Percentiles rank a stretch among this genome's conserved stretches.
phyloP scores from a whole-genome alignment of 2,888 invertebrate species.

The Gymnoscelis rufifasciata region DNA sequence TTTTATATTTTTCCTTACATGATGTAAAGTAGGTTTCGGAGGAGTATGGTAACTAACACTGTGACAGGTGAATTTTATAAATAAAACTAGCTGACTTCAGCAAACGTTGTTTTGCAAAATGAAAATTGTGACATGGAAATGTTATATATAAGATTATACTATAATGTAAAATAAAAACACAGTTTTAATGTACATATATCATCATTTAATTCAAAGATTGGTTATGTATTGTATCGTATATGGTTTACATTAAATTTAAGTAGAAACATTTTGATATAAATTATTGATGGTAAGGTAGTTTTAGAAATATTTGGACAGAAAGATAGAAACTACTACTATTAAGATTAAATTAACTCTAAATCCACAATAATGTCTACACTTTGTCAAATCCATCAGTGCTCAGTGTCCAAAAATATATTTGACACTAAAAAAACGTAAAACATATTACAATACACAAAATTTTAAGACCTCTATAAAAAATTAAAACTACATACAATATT shows the following conservation, averaged over 20 bases:
- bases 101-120: too few species aligned
- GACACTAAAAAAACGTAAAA: neutral
- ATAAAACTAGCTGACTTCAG: too few species aligned
- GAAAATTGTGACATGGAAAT: too few species aligned
- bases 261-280: slow-evolving; percentile 27
- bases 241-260: slow-evolving; percentile 12
- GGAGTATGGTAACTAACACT: too few species aligned
- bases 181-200: slow-evolving; percentile 1
- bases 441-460: neutral
- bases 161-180: slow-evolving; percentile 3
- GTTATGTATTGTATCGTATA: slow-evolving; percentile 19
- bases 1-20: too few species aligned
- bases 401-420: slow-evolving; percentile 27
- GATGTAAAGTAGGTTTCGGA: too few species aligned
- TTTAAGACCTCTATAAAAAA: neutral
- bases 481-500: neutral
- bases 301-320: slow-evolving; percentile 4
- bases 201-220: slow-evolving; percentile 14
- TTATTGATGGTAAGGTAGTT: slow-evolving; percentile 11
- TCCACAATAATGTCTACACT: slow-evolving; percentile 37
- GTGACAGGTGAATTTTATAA: too few species aligned
- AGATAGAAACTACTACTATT: slow-evolving; percentile 8
- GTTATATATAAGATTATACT: too few species aligned
- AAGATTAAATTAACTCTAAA: slow-evolving; percentile 19
- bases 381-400: slow-evolving; percentile 64